These are phyloP conservation scores for Hermatobates lingyangjiaoensis DNA, from an alignment of 1,140 invertebrate species.

Conservation along the genomic window DNA sequence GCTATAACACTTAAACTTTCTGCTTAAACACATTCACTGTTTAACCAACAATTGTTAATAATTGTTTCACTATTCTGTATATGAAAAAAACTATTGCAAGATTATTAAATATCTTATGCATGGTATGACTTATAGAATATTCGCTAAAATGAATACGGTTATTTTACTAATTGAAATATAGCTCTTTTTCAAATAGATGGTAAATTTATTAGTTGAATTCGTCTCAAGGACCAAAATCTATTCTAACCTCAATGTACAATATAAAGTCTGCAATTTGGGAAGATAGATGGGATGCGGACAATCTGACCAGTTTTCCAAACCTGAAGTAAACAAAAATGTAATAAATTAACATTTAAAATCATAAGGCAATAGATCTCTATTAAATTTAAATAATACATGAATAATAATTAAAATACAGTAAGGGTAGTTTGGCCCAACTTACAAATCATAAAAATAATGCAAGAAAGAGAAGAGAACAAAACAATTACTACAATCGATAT, in stretches of 20 bases:
- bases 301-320: constrained; percentile 18
- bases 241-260: constrained; percentile 15
- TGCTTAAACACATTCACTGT: too few relatives aligned
- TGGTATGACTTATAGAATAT: too few relatives aligned
- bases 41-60: too few relatives aligned
- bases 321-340: constrained; percentile 4
- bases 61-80: too few relatives aligned
- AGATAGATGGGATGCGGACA: constrained; percentile 15
- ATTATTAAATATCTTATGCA: too few relatives aligned
- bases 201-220: too few relatives aligned
- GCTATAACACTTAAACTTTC: too few relatives aligned
- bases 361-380: not conserved
- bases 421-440: not conserved
- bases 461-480: not conserved
- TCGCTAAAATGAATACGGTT: too few relatives aligned
- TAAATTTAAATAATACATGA: not conserved
- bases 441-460: not conserved
- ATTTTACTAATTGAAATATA: too few relatives aligned
- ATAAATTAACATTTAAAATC: not conserved
- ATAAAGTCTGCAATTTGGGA: constrained; percentile 15
- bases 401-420: not conserved
- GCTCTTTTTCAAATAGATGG: too few relatives aligned
- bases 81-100: too few relatives aligned
- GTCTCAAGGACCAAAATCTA: not conserved
- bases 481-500: not conserved